Base-by-base conservation (phyloP, 92 coral and sea anemone genomes). In the Siderastrea siderea region DNA sequence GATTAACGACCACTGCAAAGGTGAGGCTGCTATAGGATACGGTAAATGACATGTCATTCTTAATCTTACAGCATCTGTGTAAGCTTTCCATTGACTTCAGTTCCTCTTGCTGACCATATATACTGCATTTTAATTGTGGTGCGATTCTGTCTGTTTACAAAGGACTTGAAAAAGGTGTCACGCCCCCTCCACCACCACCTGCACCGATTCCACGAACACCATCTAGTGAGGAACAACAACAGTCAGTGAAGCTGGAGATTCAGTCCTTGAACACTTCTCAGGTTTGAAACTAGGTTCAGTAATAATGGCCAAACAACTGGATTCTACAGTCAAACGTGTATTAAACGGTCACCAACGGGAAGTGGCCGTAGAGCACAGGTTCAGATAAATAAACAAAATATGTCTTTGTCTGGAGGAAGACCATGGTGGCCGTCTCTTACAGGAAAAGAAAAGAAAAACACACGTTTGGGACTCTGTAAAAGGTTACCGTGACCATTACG, bases 1-100 rank as follows among this genome's bases (percentile, higher is more conserved):
- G 94, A 92, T 62, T 14, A 45, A 88, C 83, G 65, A 71, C 48
- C 47, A 86, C 74, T 92, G 94, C 65, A 74, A 63, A 88, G 90
- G 94, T 92, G 13, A 55, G 75, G 38, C 38, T 26, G 38, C 38
- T 26, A 26, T 26, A 26, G 38, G 38, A 26, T 26, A 26, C 38
- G 38, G 38, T 26, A 26, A 26, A 26, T 26, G 38, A 26, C 38
- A 26, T 26, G 38, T 26, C 38, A 26, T 26, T 26, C 38, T 26
- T 26, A 26, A 26, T 26, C 38, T 26, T 26, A 26, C 38, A 26
- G 38, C 38, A 26, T 26, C 38, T 26, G 38, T 26, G 38, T 26
- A 26, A 26, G 38, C 38, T 26, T 26, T 26, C 38, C 38, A 26
- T 26, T 26, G 38, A 26, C 38, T 26, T 26, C 38, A 26, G 38